Percentiles rank a stretch among this genome's conserved stretches.
phyloP scores from a whole-genome alignment of 1,140 invertebrate genomes.

The Drosophila lini region DNA sequence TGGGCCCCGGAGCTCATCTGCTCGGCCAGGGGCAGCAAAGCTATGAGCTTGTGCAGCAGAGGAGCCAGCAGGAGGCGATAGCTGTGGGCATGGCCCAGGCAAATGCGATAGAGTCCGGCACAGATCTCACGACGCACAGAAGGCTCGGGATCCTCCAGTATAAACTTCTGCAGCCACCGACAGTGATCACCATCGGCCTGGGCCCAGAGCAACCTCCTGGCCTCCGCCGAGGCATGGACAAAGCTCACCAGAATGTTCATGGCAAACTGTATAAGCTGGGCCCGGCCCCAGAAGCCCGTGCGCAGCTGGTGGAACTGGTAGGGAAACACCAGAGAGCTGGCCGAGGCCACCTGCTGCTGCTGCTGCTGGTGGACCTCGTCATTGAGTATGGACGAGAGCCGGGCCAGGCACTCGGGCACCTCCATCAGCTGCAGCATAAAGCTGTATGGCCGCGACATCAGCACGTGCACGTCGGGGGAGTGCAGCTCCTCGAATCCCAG shows the following conservation, averaged over 20 bases:
- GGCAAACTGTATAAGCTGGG: slow-evolving; percentile 93
- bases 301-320: slow-evolving; percentile 89
- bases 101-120: slow-evolving; percentile 93
- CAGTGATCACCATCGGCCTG: slow-evolving; percentile 87
- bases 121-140: slow-evolving; percentile 94
- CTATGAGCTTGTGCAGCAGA: slow-evolving; percentile 91
- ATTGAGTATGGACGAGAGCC: slow-evolving; percentile 93
- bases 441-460: slow-evolving; percentile 88
- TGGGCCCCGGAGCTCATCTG: slow-evolving; percentile 90
- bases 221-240: slow-evolving; percentile 90
- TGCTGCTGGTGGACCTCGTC: slow-evolving; percentile 89
- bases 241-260: slow-evolving; percentile 93
- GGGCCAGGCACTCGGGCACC: slow-evolving; percentile 91
- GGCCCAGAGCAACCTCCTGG: slow-evolving; percentile 87
- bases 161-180: slow-evolving; percentile 90
- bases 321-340: slow-evolving; percentile 87
- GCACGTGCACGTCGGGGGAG: slow-evolving; percentile 87
- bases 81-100: slow-evolving; percentile 89
- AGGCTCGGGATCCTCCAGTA: slow-evolving; percentile 93
- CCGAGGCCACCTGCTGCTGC: slow-evolving; percentile 42
- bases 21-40: slow-evolving; percentile 92
- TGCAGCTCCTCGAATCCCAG: slow-evolving; percentile 90
- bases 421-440: slow-evolving; percentile 93
- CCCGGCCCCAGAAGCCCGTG: slow-evolving; percentile 94
- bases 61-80: slow-evolving; percentile 89